Percentiles rank a stretch among this genome's conserved stretches.
Evolutionary conservation across 2,888 invertebrate species (phyloP).

Genomic region (Spilarctia lutea): DNA sequence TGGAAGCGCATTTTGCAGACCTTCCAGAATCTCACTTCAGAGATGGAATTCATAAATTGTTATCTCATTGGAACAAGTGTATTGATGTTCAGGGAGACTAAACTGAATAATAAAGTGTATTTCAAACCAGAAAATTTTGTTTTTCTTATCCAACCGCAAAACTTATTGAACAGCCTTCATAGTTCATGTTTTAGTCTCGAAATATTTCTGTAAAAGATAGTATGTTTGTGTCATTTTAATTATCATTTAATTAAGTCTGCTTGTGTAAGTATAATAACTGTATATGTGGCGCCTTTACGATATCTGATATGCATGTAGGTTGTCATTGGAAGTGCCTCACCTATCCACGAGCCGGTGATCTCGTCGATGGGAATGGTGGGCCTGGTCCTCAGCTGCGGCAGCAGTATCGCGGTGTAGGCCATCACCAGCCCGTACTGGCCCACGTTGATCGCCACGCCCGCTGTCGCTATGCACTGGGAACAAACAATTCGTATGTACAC

Average conservation of each 20-base stretch:
- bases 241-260: not conserved
- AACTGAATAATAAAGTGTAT: too few species aligned
- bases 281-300: not conserved
- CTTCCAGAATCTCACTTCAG: too few species aligned
- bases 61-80: too few species aligned
- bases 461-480: conserved; percentile 54
- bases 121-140: too few species aligned
- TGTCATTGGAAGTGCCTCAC: conserved; percentile 32
- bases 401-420: conserved; percentile 83
- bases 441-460: conserved; percentile 52
- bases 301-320: not conserved
- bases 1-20: too few species aligned
- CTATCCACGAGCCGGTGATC: conserved; percentile 81
- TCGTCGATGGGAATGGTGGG: conserved; percentile 62
- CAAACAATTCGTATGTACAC: not conserved
- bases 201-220: not conserved
- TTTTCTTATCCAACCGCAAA: too few species aligned
- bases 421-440: conserved; percentile 48
- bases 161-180: too few species aligned
- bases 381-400: conserved; percentile 77
- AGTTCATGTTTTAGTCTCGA: not conserved
- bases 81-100: too few species aligned
- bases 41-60: too few species aligned
- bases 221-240: not conserved
- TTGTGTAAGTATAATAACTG: not conserved